These are phyloP conservation scores for Thalpophila matura DNA, from an alignment of 2,888 invertebrate species.

Conservation along the genomic window DNA sequence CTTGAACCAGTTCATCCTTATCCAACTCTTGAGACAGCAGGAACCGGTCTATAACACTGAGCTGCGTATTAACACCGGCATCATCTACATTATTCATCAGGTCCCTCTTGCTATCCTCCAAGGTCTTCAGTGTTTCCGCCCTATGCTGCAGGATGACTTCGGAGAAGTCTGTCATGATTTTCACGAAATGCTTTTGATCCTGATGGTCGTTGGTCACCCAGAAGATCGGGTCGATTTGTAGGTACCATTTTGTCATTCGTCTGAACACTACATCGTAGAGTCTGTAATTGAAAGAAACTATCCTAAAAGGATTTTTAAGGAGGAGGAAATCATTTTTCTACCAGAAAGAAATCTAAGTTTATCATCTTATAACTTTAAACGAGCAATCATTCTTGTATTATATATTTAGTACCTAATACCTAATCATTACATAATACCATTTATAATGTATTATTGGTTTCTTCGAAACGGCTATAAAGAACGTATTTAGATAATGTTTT, in stretches of 20 bases:
- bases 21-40: conserved; percentile 76
- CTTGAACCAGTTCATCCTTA: conserved; percentile 69
- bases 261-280: conserved; percentile 76
- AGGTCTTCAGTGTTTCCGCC: conserved; percentile 63
- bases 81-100: conserved; percentile 73
- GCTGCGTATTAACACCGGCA: conserved; percentile 66
- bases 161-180: conserved; percentile 63
- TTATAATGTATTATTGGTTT: too few relatives aligned
- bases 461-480: too few relatives aligned
- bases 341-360: too few relatives aligned
- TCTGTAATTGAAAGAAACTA: conserved; percentile 62
- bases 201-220: conserved; percentile 68
- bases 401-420: too few relatives aligned
- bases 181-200: conserved; percentile 61
- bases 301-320: neutral
- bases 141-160: conserved; percentile 67
- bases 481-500: too few relatives aligned
- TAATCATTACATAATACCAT: too few relatives aligned
- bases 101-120: conserved; percentile 59
- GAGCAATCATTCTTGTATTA: too few relatives aligned
- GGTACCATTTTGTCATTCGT: conserved; percentile 84
- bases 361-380: too few relatives aligned
- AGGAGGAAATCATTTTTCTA: too few relatives aligned
- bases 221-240: conserved; percentile 80
- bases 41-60: conserved; percentile 83